Evolutionary conservation across 2,113 vertebrate species (phyloP), one percentile per base, ranked within the genome.

Genomic region (Chinchilla lanigera): DNA sequence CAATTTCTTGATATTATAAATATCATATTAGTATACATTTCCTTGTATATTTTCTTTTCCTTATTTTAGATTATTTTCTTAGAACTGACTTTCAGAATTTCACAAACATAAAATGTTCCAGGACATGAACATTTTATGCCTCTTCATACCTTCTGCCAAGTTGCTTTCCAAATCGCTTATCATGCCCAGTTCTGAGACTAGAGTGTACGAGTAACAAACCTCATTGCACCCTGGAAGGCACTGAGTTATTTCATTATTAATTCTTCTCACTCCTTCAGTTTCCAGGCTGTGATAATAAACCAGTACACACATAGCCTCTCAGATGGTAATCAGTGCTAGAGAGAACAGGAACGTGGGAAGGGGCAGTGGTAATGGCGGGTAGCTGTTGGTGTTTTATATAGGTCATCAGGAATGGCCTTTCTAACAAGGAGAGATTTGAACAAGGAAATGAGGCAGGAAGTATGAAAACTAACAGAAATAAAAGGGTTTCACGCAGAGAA

Each of bases 121-220:
- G 94, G 90, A 92, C 88, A 90, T 83, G 77, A 95, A 95, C 88
- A 95, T 91, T 96, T 96, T 92, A 93, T 73, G 90, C 52, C 71
- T 96, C 56, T 97, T 97, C 56, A 65, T 71, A 60, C 65, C 67
- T 92, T 91, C 58, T 96, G 61, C 92, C 92, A 97, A 97, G 89
- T 92, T 84, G 67, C 73, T 97, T 93, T 96, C 84, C 96, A 86
- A 96, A 95, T 91, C 75, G 69, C 30, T 89, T 93, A 63, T 93
- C 95, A 86, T 52, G 50, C 56, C 56, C 61, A 84, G 86, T 90
- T 84, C 86, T 61, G n/a, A 92, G 38, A 78, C 80, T 38, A n/a
- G 41, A 56, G 14, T 85, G 5, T 14, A 20, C 92, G 87, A 87
- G 63, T 20, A 81, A 82, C 56, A 65, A 89, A 61, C 75, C 35